Base-by-base conservation (phyloP, 2,888 invertebrate genomes). In the Leptura quadrifasciata region DNA sequence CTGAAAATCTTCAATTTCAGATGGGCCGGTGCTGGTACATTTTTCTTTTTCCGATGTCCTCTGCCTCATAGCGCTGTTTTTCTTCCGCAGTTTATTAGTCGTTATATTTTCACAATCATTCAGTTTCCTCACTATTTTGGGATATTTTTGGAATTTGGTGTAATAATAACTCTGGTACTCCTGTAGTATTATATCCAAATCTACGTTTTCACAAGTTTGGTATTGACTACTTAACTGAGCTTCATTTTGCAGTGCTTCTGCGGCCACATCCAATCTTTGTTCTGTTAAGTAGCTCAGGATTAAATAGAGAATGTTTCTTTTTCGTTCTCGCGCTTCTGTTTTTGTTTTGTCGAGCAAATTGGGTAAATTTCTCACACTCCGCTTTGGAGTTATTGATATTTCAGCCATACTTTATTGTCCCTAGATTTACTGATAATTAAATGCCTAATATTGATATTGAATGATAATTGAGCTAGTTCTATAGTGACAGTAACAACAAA, bases 111-210 rank as follows among this genome's bases (percentile, higher is more conserved):
- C 81, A 21, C 61, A 78, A 64, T 84, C 80, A 20, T 81, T 78
- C 1, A 80, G 17, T 78, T 91, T 92, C 83, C 94, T 94, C 68
- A 95, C 93, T 81, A 98, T 93, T 89, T 94, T 94, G 0, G 98
- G 97, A 87, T 94, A 93, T 88, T 95, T 96, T 87, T 95, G 95
- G 90, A 96, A 98, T 85, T 96, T 94, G 58, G 95, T 91, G 84
- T 94, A 92, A 88, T 95, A 96, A 89, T 95, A 98, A 79, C 95
- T 95, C 86, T 94, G 95, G 88, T 95, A 98, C 85, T 98, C 97
- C 91, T 96, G 93, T 75, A 98, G 89, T 81, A 98, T 95, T 57
- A 95, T 94, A 79, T 96, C 95, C 86, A 98, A 90, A 88, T 97
- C 97, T 74, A 98, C 93, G 85, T 98, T 98, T 86, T 98, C 98